A percentile compares a stretch with the other conserved stretches of the same genome.
These are phyloP conservation scores for Eueremaeus valkanovi DNA, from an alignment of 2,888 invertebrate genomes.

Conservation along the genomic window DNA sequence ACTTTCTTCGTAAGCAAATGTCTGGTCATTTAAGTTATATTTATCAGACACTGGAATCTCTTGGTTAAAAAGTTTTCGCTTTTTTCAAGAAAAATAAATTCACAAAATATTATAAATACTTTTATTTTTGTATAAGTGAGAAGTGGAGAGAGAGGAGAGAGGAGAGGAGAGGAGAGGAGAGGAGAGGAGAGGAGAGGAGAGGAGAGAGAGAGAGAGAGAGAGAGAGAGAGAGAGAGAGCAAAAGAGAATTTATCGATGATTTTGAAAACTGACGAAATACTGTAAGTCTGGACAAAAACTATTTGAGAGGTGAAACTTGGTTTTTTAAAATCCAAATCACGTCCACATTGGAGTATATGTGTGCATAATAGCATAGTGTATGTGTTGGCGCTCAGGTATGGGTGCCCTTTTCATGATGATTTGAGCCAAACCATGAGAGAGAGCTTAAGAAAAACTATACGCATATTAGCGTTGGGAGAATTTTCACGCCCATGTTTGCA, in stretches of 20 bases:
- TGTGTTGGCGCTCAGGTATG: slow-evolving; percentile 16
- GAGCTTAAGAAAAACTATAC: slow-evolving; percentile 14
- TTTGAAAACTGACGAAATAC: not conserved
- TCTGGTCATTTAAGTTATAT: not conserved
- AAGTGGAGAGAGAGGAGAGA: no score
- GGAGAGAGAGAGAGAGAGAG: no score
- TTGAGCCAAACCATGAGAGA: not conserved
- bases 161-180: no score
- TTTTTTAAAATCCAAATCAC: not conserved
- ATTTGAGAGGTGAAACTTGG: not conserved
- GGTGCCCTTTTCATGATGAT: slow-evolving; percentile 15
- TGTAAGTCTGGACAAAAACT: not conserved
- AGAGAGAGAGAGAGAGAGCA: no score
- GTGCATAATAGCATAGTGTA: not conserved
- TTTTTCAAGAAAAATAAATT: not conserved
- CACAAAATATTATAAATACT: no score
- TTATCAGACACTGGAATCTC: not conserved
- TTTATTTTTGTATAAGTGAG: no score
- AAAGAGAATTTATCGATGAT: not conserved
- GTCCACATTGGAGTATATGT: not conserved
- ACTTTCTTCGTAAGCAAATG: not conserved
- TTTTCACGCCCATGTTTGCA: slow-evolving; percentile 16
- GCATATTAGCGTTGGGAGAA: not conserved
- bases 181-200: no score
- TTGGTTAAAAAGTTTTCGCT: not conserved